Conservation (phyloP, 2,888 invertebrate genomes). For the Brachypterus glaber region DNA sequence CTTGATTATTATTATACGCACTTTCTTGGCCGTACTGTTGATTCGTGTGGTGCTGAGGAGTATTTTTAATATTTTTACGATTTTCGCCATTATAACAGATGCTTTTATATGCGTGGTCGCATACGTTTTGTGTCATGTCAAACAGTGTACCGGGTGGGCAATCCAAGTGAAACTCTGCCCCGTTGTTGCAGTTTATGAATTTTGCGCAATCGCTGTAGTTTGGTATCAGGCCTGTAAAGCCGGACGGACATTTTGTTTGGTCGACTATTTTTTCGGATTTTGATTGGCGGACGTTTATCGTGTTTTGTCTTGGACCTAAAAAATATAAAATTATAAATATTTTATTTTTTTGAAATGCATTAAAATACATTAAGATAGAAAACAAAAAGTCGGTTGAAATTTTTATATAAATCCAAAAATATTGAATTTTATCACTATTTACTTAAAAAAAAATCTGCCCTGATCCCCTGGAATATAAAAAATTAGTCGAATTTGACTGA, state of each 20-base stretch:
- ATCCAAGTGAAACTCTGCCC: constrained; percentile 43
- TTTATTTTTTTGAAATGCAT: too few species aligned
- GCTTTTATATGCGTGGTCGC: constrained; percentile 46
- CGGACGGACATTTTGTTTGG: constrained; percentile 42
- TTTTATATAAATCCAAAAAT: too few species aligned
- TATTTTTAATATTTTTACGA: too few species aligned
- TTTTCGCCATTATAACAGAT: constrained; percentile 40
- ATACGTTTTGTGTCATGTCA: constrained; percentile 39
- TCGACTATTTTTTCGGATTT: constrained; percentile 13
- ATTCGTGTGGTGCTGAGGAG: background rate
- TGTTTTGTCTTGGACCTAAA: constrained; percentile 22
- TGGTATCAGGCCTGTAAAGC: constrained; percentile 46
- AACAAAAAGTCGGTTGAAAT: too few species aligned
- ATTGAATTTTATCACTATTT: constrained; percentile 1
- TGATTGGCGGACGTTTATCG: constrained; percentile 13
- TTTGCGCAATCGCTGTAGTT: constrained; percentile 54
- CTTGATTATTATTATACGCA: background rate
- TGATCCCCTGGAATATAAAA: too few species aligned
- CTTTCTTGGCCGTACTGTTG: background rate
- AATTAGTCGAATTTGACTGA: too few species aligned
- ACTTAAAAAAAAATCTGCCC: constrained; percentile 3
- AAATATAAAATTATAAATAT: constrained; percentile 3
- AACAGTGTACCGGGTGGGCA: constrained; percentile 49
- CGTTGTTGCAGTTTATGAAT: constrained; percentile 53
- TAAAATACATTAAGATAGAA: too few species aligned